Conservation (phyloP, 1,140 invertebrate genomes). For the Hylyphantes graminicola region DNA sequence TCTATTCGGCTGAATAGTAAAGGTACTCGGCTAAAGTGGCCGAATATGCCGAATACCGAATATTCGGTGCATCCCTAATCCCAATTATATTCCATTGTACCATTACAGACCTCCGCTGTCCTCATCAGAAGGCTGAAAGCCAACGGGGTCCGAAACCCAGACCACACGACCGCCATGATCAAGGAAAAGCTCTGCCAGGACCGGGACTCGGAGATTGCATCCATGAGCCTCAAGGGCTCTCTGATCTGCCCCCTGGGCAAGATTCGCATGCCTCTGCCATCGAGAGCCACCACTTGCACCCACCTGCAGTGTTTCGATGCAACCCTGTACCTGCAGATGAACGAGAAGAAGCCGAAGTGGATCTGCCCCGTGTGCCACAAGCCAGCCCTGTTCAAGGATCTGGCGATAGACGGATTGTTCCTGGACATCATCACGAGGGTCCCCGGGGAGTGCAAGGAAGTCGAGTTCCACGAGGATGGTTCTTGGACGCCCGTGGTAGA, state of each 20-base stretch:
- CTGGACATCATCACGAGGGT: slow-evolving; percentile 62
- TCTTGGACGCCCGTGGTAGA: slow-evolving; percentile 79
- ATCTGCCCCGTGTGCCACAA: slow-evolving; percentile 97
- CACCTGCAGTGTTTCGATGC: slow-evolving; percentile 99
- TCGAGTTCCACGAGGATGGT: slow-evolving; percentile 88
- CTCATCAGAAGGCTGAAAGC: slow-evolving; percentile 84
- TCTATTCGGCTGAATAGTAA: too few species aligned
- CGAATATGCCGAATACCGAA: too few species aligned
- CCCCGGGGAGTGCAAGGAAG: slow-evolving; percentile 73
- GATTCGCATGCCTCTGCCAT: slow-evolving; percentile 92
- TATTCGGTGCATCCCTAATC: too few species aligned
- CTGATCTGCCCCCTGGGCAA: slow-evolving; percentile 87
- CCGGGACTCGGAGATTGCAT: slow-evolving; percentile 93
- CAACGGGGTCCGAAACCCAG: slow-evolving; percentile 71
- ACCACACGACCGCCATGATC: slow-evolving; percentile 69
- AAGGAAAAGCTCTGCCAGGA: slow-evolving; percentile 94
- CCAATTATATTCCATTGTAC: too few species aligned
- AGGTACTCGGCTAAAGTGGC: too few species aligned
- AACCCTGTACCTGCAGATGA: slow-evolving; percentile 94
- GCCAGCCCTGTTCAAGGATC: slow-evolving; percentile 84
- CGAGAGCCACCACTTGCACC: slow-evolving; percentile 92
- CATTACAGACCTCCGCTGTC: slow-evolving; percentile 74
- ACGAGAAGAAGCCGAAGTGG: slow-evolving; percentile 98
- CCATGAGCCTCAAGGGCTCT: slow-evolving; percentile 90
- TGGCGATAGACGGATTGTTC: slow-evolving; percentile 84